Conservation (phyloP, 2,113 vertebrate genomes). For the Solea senegalensis region DNA sequence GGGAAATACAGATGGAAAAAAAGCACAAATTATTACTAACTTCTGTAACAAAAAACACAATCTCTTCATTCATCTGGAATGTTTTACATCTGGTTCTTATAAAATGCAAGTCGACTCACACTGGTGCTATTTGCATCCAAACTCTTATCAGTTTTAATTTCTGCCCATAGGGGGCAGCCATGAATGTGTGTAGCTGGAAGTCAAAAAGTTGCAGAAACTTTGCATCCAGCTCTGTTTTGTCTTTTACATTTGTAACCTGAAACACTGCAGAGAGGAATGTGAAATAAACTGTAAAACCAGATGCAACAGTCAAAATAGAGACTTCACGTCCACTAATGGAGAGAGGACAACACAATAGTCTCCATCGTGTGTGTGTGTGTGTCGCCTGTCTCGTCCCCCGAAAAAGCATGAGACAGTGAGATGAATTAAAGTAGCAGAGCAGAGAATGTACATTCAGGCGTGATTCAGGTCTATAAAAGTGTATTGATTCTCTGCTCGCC, state of each 20-base stretch:
- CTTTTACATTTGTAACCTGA: conserved; percentile 27
- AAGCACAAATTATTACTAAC: background rate
- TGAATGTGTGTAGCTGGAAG: conserved; percentile 24
- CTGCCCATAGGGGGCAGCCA: conserved; percentile 71
- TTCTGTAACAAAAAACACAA: background rate
- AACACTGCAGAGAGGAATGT: background rate
- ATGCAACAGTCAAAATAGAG: conserved; percentile 15
- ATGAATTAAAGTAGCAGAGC: conserved; percentile 53
- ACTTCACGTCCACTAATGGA: conserved; percentile 27
- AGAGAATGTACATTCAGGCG: conserved; percentile 57
- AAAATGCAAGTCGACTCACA: background rate
- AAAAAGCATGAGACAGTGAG: conserved; percentile 37
- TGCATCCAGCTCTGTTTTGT: conserved; percentile 15
- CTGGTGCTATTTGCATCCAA: background rate
- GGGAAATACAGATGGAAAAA: background rate
- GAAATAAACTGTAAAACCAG: conserved; percentile 35
- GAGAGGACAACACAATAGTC: conserved; percentile 11
- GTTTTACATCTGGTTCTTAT: background rate
- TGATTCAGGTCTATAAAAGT: conserved; percentile 69
- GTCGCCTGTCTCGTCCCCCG: conserved; percentile 29
- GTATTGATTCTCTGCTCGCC: conserved; percentile 74
- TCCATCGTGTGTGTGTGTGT: conserved; percentile 23
- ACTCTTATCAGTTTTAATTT: conserved; percentile 12
- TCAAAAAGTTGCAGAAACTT: conserved; percentile 30
- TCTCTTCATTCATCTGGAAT: background rate